phyloP scores from a whole-genome alignment of 2,113 vertebrate genomes.

The Pachyramphus minor region DNA sequence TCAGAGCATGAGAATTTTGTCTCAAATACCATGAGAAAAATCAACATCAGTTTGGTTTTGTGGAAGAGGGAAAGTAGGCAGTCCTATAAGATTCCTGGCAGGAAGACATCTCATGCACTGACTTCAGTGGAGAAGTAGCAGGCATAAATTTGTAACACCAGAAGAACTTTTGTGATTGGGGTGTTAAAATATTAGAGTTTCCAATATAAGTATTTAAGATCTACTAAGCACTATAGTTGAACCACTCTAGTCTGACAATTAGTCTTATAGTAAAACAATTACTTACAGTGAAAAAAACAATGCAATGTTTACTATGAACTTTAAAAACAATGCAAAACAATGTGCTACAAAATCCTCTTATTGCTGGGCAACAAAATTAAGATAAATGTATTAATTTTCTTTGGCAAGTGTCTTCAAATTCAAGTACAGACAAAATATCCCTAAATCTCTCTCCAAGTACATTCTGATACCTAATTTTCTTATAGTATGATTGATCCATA shows the following conservation, averaged over 20 bases:
- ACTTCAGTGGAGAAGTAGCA: not conserved
- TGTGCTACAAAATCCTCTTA: not conserved
- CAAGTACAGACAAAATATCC: not conserved
- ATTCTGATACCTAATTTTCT: not conserved
- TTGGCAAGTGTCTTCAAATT: not conserved
- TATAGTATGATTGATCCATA: not conserved
- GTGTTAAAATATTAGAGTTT: not conserved
- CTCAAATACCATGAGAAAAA: not conserved
- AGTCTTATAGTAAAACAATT: not conserved
- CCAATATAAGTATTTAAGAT: not conserved
- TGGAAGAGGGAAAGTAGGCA: not conserved
- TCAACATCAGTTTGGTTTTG: not conserved
- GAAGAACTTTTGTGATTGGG: not conserved
- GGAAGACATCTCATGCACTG: not conserved
- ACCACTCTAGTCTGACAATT: not conserved
- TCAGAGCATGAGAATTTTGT: not conserved
- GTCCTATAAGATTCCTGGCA: not conserved
- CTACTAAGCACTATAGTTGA: not conserved
- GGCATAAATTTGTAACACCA: not conserved
- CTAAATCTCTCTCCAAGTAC: not conserved
- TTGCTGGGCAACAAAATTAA: not conserved
- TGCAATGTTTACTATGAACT: not conserved
- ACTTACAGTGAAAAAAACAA: not conserved
- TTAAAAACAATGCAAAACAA: not conserved
- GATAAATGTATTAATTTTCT: not conserved